Evolutionary conservation across 2,797 vertebrate genomes (phyloP).

Genomic region (Sebastes taczanowskii): DNA sequence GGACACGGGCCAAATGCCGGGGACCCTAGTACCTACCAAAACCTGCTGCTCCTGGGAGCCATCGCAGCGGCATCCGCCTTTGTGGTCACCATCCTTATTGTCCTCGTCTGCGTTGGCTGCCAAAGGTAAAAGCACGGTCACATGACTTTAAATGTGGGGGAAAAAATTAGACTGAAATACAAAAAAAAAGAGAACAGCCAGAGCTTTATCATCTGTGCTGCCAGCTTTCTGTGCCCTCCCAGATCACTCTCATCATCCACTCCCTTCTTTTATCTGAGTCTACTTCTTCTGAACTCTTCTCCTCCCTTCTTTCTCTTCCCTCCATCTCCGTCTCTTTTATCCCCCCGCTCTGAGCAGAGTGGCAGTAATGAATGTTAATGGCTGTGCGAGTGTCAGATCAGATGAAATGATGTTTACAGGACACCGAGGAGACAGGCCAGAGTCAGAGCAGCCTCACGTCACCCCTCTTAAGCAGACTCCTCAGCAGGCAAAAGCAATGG

Average conservation of each 20-base stretch:
- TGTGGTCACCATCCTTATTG: constrained; percentile 84
- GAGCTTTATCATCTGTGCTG: constrained; percentile 34
- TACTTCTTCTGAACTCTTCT: constrained; percentile 61
- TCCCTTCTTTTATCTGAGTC: constrained; percentile 54
- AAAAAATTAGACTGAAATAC: neutral
- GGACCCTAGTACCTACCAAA: constrained; percentile 55
- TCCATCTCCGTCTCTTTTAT: constrained; percentile 26
- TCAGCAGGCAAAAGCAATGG: constrained; percentile 55
- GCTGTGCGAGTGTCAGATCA: constrained; percentile 61
- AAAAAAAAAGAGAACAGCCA: constrained; percentile 4
- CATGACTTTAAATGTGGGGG: neutral
- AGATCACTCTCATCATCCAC: constrained; percentile 42
- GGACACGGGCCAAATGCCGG: neutral
- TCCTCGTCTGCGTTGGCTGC: constrained; percentile 84
- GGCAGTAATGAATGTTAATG: constrained; percentile 74
- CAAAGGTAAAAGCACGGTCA: constrained; percentile 76
- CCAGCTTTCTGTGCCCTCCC: constrained; percentile 29
- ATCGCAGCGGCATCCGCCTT: constrained; percentile 85
- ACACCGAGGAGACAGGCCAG: constrained; percentile 54
- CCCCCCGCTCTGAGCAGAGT: constrained; percentile 50
- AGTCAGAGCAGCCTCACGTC: constrained; percentile 49
- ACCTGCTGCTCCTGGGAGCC: constrained; percentile 83
- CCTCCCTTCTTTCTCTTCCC: constrained; percentile 43
- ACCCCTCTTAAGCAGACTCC: constrained; percentile 39
- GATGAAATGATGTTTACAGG: constrained; percentile 65